These are phyloP conservation scores for Pasiphila rectangulata DNA, from an alignment of 2,888 invertebrate species.

Conservation along the genomic window DNA sequence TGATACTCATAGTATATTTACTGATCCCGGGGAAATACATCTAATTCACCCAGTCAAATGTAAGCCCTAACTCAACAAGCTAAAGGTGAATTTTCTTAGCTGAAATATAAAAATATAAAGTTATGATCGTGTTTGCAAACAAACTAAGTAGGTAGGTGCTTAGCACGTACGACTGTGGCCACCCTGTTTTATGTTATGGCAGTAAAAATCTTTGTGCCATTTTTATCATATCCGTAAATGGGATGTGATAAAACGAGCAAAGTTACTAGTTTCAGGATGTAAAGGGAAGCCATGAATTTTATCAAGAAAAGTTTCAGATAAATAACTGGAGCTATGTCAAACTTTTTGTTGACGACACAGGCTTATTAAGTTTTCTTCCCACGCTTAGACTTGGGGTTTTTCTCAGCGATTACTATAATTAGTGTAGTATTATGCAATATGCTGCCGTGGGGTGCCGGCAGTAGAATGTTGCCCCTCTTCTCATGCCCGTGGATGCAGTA, in stretches of 20 bases:
- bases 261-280: slow-evolving; percentile 17
- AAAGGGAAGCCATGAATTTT: slow-evolving; percentile 14
- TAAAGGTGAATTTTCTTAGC: slow-evolving; percentile 17
- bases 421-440: no score
- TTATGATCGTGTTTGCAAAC: slow-evolving; percentile 29
- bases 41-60: slow-evolving; percentile 7
- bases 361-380: background rate
- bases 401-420: no score
- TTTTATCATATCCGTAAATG: slow-evolving; percentile 26
- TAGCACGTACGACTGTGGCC: slow-evolving; percentile 27
- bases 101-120: slow-evolving; percentile 23
- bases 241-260: slow-evolving; percentile 19
- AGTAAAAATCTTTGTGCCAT: slow-evolving; percentile 27
- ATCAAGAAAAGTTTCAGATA: slow-evolving; percentile 7
- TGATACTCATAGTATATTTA: slow-evolving; percentile 45
- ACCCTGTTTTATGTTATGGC: slow-evolving; percentile 26
- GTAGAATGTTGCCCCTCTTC: no score
- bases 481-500: no score
- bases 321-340: background rate
- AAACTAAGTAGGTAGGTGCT: slow-evolving; percentile 28
- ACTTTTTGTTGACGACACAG: background rate
- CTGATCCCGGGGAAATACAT: slow-evolving; percentile 20
- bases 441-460: no score
- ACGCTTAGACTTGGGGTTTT: no score
- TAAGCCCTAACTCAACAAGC: slow-evolving; percentile 13